A percentile compares a stretch with the other conserved stretches of the same genome.
Conservation (phyloP, 2,888 invertebrate genomes). For the Cataglyphis livida region DNA sequence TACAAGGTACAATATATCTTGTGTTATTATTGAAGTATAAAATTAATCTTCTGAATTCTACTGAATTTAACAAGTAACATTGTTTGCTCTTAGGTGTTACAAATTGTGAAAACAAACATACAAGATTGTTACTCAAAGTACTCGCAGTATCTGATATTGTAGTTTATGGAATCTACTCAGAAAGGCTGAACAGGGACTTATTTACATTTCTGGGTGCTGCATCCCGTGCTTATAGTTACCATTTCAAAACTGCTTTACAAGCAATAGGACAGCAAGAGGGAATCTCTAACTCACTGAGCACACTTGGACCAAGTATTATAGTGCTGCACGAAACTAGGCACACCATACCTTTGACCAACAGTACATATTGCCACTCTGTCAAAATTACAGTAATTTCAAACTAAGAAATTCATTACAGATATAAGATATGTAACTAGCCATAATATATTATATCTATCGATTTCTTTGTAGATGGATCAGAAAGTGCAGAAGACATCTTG, state of each 20-base stretch:
- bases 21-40: background rate
- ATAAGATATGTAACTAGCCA: background rate
- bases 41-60: background rate
- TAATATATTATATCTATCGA: constrained; percentile 51
- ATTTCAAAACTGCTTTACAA: constrained; percentile 89
- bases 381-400: constrained; percentile 69
- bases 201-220: constrained; percentile 92
- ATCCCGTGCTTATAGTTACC: constrained; percentile 90
- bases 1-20: constrained; percentile 87
- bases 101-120: constrained; percentile 88
- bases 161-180: constrained; percentile 91
- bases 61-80: background rate
- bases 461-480: constrained; percentile 85
- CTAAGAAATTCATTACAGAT: constrained; percentile 45
- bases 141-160: constrained; percentile 94
- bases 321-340: constrained; percentile 93
- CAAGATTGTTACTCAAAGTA: constrained; percentile 91
- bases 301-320: constrained; percentile 91
- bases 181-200: constrained; percentile 91
- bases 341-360: constrained; percentile 89
- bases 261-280: constrained; percentile 83
- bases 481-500: constrained; percentile 89
- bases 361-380: constrained; percentile 83
- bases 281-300: constrained; percentile 83
- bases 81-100: constrained; percentile 82